Conservation (phyloP, 2,888 invertebrate species). For the Cylindroiulus punctatus region DNA sequence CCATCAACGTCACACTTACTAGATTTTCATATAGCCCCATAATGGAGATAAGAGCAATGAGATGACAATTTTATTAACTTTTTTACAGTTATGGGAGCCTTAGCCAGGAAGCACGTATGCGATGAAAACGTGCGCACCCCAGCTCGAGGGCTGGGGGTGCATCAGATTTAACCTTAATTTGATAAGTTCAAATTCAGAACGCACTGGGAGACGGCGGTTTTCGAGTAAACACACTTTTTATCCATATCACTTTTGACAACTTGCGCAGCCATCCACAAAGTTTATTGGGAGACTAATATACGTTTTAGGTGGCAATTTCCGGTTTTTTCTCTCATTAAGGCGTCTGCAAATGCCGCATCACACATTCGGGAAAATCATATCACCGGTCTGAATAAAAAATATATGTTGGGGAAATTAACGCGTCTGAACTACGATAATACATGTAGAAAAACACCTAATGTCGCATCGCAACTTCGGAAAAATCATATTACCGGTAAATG, state of each 20-base stretch:
- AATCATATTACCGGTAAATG: too few relatives aligned
- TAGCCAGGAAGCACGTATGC: neutral
- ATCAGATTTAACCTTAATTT: neutral
- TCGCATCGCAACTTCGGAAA: too few relatives aligned
- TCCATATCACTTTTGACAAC: too few relatives aligned
- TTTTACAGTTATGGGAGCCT: constrained; percentile 12
- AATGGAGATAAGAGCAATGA: constrained; percentile 49
- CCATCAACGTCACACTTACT: constrained; percentile 47
- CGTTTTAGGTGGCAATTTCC: too few relatives aligned
- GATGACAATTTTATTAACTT: constrained; percentile 50
- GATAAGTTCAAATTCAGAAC: neutral
- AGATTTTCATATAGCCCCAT: constrained; percentile 50
- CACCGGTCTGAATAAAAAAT: neutral
- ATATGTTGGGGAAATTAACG: neutral
- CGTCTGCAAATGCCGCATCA: too few relatives aligned
- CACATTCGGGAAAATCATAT: too few relatives aligned
- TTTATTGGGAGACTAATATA: too few relatives aligned
- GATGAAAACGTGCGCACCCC: neutral
- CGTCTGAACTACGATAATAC: too few relatives aligned
- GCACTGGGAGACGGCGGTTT: neutral
- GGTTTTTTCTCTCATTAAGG: too few relatives aligned
- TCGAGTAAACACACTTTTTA: neutral
- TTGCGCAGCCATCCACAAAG: too few relatives aligned
- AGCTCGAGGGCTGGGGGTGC: neutral
- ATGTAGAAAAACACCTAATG: too few relatives aligned